Evolutionary conservation across 2,113 vertebrate genomes (phyloP), one percentile per base, ranked within the genome.

Genomic region (Aix galericulata): DNA sequence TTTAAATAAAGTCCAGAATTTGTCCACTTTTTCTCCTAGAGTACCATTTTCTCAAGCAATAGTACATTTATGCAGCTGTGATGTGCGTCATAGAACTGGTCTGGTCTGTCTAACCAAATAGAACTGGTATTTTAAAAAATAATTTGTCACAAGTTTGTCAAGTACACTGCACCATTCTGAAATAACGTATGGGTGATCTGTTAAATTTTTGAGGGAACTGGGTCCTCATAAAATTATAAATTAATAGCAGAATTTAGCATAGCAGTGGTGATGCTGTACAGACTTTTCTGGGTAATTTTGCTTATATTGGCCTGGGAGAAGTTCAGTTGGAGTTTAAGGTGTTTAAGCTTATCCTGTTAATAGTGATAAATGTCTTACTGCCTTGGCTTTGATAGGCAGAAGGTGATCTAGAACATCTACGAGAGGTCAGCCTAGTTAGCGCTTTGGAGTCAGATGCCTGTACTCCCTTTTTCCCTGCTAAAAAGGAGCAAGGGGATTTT

Each of bases 1-100:
- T 80, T 91, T 85, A 89, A 91, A 42, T 44, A 40, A 66, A 78
- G 40, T 36, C 58, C 44, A 85, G 42, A 93, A 77, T 71, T 71
- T 68, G 32, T 42, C 36, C 9, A 64, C 32, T 60, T 72, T 62
- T 76, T 60, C 17, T 74, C 34, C 64, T 20, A 20, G 17, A 62
- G 11, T 60, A 34, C 15, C 13, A 60, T 44, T 79, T 82, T 93
- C 78, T 93, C 44, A 82, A 88, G 55, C 46, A 72, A 11, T 48
- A 69, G n/a, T 38, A 17, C 8, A 8, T 64, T 68, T 68, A 50
- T 66, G 22, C 38, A 69, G 53, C 68, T 9, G 8, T 63, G 46
- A 69, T 29, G 63, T 18, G 25, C 25, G 9, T 53, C 25, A 22
- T 48, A 50, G 68, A 76, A 36, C 64, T 81, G 58, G n/a, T 82